phyloP scores from a whole-genome alignment of 2,888 invertebrate species.

The Falcaria lacertinaria region DNA sequence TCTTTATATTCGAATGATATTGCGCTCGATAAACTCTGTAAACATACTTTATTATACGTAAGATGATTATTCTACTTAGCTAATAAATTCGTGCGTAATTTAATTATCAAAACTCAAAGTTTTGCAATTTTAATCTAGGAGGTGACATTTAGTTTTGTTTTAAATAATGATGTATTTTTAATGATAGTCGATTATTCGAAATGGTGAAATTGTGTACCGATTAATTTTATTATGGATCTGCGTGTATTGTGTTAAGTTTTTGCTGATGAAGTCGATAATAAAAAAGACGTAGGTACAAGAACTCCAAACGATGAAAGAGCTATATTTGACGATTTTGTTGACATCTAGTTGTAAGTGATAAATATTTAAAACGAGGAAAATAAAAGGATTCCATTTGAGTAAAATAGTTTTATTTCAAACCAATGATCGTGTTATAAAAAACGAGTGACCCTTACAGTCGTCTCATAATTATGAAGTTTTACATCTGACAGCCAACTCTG shows the following conservation, averaged over 20 bases:
- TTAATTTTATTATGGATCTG: not conserved
- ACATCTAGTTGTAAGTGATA: not conserved
- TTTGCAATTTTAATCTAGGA: conserved; percentile 10
- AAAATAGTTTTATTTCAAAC: not conserved
- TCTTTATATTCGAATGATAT: too few relatives aligned
- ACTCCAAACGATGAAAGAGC: not conserved
- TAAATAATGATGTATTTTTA: not conserved
- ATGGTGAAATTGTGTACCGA: not conserved
- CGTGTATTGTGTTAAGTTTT: not conserved
- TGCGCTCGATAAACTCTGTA: too few relatives aligned
- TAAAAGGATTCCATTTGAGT: not conserved
- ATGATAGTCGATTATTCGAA: not conserved
- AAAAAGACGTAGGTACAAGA: not conserved
- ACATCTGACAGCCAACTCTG: too few relatives aligned
- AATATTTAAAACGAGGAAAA: not conserved
- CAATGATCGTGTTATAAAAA: too few relatives aligned
- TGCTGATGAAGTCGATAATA: not conserved
- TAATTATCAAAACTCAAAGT: conserved; percentile 1
- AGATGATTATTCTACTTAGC: not conserved
- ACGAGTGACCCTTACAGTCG: too few relatives aligned
- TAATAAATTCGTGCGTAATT: not conserved
- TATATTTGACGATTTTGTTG: conserved; percentile 3
- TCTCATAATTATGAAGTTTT: too few relatives aligned
- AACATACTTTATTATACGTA: too few relatives aligned
- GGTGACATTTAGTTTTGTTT: conserved; percentile 4